phyloP scores from a whole-genome alignment of 2,888 invertebrate genomes.

The Andricus quercusramuli region DNA sequence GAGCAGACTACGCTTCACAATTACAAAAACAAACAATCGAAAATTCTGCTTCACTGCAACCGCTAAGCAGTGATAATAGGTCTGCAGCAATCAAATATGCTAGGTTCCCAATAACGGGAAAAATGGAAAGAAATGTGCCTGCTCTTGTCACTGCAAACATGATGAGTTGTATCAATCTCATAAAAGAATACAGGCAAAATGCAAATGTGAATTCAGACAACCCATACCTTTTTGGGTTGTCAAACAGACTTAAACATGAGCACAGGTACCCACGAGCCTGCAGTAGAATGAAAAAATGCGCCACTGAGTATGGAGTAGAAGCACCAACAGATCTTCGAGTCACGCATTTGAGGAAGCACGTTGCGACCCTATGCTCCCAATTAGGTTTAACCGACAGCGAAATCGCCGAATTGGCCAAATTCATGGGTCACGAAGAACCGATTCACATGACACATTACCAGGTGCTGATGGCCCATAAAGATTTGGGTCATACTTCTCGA shows the following conservation, averaged over 20 bases:
- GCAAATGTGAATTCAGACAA: conserved; percentile 20
- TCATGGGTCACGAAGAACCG: conserved; percentile 42
- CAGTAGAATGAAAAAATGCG: conserved; percentile 29
- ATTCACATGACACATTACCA: conserved; percentile 47
- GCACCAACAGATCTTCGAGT: conserved; percentile 28
- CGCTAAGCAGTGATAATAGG: no score
- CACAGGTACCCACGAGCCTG: conserved; percentile 21
- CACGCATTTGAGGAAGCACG: conserved; percentile 45
- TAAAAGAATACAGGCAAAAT: conserved; percentile 23
- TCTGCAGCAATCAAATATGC: conserved; percentile 33
- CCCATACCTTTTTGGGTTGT: conserved; percentile 42
- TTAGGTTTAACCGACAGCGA: conserved; percentile 32
- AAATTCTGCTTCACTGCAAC: no score
- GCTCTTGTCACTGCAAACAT: conserved; percentile 11
- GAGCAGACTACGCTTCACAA: no score
- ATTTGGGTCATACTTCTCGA: no score
- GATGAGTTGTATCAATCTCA: neutral
- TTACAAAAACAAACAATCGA: no score
- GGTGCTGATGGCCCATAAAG: neutral
- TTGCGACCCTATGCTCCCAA: conserved; percentile 40
- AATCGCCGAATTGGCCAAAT: conserved; percentile 38
- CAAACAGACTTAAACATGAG: neutral
- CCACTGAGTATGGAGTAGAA: conserved; percentile 7
- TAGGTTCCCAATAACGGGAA: conserved; percentile 36
- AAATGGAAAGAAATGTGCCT: conserved; percentile 42